Base-by-base conservation (phyloP, 1,140 invertebrate species). In the Ostrea denselamellosa region DNA sequence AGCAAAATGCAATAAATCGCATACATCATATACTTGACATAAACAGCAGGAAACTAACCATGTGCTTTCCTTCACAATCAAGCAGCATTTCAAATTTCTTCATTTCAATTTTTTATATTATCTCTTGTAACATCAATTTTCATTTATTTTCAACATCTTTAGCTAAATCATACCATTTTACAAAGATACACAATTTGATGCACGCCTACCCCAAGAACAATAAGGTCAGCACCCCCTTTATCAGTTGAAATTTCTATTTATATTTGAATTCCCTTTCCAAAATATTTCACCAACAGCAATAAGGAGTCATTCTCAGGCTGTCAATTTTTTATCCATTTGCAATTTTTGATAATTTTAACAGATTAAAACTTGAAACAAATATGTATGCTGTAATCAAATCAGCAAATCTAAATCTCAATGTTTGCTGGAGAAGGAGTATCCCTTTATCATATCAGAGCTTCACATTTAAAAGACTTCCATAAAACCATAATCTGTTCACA, bases 201-300 rank as follows among this genome's bases (percentile, higher is more conserved):
- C 65, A 68, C 65, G 68, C 68, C 28, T 77, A 77, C 68, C 68
- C 14, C 10, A 34, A 77, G 9, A 77, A 77, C 68, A 77, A 77
- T 77, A 77, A 25, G 68, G 68, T 77, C 68, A 77, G 9, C 68
- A 77, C 68, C 68, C 68, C 68, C 68, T 28, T 62, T 77, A 77
- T 77, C 68, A 77, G 68, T 77, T 77, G 28, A 77, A 77, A 77
- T 77, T 77, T 77, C 68, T 77, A 77, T 77, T 77, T 77, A 28
- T 28, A 28, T 14, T 71, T 17, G 25, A 25, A 77, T 77, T 77
- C 68, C 68, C 9, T 77, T 77, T 25, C 68, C 68, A 25, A 62
- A 62, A 34, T 25, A 77, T 77, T 77, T 77, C 68, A 77, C 14
- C 68, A 77, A 9, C 14, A 77, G 68, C 68, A 77, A 77, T 77